Evolutionary conservation across 2,797 vertebrate species (phyloP).

Genomic region (Otus scops): DNA sequence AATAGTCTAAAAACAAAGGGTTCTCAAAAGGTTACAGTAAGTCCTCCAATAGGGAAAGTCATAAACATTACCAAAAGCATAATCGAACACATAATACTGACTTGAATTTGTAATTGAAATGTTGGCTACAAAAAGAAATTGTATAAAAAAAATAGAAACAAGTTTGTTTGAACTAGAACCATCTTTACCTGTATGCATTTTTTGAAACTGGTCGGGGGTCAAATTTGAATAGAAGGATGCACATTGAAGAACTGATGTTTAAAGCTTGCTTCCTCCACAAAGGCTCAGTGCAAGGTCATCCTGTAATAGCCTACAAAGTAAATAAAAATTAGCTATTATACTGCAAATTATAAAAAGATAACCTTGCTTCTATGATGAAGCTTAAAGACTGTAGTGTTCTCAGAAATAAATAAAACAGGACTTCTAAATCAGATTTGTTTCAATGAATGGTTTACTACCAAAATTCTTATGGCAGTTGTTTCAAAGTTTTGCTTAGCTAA

Average conservation of each 20-base stretch:
- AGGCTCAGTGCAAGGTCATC: slow-evolving; percentile 39
- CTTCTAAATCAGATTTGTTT: not conserved
- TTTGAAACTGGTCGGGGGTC: slow-evolving; percentile 93
- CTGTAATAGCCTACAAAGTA: slow-evolving; percentile 57
- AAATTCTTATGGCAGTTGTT: not conserved
- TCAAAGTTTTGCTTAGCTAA: not conserved
- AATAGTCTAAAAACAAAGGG: not conserved
- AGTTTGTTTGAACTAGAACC: not conserved
- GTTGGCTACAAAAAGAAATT: not conserved
- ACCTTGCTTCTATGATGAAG: not conserved
- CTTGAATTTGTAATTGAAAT: not conserved
- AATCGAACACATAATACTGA: not conserved
- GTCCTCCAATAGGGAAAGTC: not conserved
- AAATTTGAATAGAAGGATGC: slow-evolving; percentile 98
- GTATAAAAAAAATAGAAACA: not conserved
- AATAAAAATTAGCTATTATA: slow-evolving; percentile 10
- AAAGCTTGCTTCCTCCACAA: slow-evolving; percentile 21
- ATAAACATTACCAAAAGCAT: not conserved
- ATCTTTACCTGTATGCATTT: slow-evolving; percentile 95
- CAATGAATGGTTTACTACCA: not conserved
- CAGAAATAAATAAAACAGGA: not conserved
- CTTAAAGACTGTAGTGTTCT: not conserved
- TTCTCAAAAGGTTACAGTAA: not conserved
- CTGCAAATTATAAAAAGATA: not conserved
- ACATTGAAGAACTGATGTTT: slow-evolving; percentile 82